Base-by-base conservation (phyloP, 1,140 invertebrate genomes). In the Orussus abietinus region DNA sequence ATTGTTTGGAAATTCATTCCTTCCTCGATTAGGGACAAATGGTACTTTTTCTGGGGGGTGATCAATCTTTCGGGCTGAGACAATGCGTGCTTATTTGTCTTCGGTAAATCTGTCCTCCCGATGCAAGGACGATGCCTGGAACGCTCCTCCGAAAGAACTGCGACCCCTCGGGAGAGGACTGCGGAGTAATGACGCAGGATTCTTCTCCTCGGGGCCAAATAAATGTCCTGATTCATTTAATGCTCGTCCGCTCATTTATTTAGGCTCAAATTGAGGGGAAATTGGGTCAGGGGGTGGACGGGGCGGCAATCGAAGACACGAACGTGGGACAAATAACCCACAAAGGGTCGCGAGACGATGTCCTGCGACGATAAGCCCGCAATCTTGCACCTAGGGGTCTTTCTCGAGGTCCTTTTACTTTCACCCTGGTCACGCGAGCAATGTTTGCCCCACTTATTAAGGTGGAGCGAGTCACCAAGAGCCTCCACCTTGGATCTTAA, bases 191-290 rank as follows among this genome's bases (percentile, higher is more conserved):
- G 53, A 58, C 46, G 39, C 29, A 47, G 49, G 57, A 62, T 59
- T 45, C 41, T 48, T 51, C 51, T 43, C 49, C 40, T 11, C 26
- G 43, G 50, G 53, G 49, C 30, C 54, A 57, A 64, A 64, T 55
- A 62, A 62, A 64, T 59, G 57, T 64, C 60, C 56, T 60, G 53
- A 66, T 65, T 64, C 62, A 44, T 62, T 62, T 52, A 53, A 53
- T 38, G 49, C 53, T 53, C 43, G 48, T 37, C 46, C 38, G 59
- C 49, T 64, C 62, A 53, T 64, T 62, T 58, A 57, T 59, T 60
- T 55, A 50, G 41, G 38, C 20, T 35, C 30, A 62, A 63, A 58
- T 63, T 53, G 50, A 54, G 48, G 48, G 43, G 42, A 57, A 66
- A 62, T 61, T 66, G 51, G 64, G 62, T 64, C 59, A 64, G 32